Evolutionary conservation across 2,113 vertebrate genomes (phyloP), one percentile per base, ranked within the genome.

Genomic region (Amblyopsis rosae): DNA sequence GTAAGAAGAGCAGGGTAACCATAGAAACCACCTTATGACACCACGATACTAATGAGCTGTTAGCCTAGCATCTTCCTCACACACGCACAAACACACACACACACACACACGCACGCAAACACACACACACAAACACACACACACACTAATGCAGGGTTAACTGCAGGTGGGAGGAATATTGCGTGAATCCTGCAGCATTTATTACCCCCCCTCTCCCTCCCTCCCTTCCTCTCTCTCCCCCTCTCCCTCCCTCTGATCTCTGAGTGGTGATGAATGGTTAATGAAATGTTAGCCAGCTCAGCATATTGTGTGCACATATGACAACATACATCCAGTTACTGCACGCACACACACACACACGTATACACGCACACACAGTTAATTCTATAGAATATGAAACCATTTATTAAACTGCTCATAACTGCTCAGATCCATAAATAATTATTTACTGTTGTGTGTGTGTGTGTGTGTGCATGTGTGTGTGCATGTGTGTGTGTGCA

Each of bases 401-500:
- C 35, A 35, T 35, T 35, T 35, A 6, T n/a, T n/a, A 35, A 6
- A 41, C 35, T 7, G 7, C 35, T 41, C 35, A 41, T 41, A 41
- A 41, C 3, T 41, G 3, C 1, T 3, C 62, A 17, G 48, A 17
- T 5, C 3, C 62, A 54, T 54, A 13, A 54, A 13, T 26, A 10
- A 12, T 19, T 26, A 12, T 26, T 12, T 12, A 58, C 19, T 32
- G 17, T 16, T 19, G 9, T 5, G 55, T 33, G 56, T 4, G 19
- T 58, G 8, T 58, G 19, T 12, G 56, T 32, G 56, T 7, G 56
- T 7, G 17, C 12, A 1, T 33, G 56, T 26, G 12, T 33, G 19
- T 56, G 49, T 10, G 12, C 10, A 9, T 50, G 49, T 51, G 13
- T 51, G 49, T 51, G 49, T 3, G 12, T 51, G n/a, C 85, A 93